Evolutionary conservation across 1,140 invertebrate species (phyloP).

Genomic region (Euura lappo): DNA sequence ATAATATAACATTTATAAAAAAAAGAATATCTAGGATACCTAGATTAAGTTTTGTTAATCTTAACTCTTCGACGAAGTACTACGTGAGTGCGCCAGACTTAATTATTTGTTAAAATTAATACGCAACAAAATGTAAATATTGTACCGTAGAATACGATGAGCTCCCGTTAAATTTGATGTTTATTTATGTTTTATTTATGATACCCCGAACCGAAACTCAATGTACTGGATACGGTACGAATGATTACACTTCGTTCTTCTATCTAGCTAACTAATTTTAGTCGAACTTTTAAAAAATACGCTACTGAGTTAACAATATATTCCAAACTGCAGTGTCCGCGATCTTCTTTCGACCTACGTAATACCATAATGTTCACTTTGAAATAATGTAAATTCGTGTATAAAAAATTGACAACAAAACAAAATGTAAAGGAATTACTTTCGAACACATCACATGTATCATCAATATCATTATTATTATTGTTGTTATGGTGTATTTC

Average conservation of each 20-base stretch:
- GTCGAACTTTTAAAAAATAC: constrained; percentile 19
- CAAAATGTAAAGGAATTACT: constrained; percentile 1
- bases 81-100: constrained; percentile 25
- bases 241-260: constrained; percentile 4
- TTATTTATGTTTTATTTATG: constrained; percentile 13
- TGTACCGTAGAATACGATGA: background rate
- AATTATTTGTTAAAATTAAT: constrained; percentile 28
- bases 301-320: background rate
- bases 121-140: constrained; percentile 2
- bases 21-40: constrained; percentile 34
- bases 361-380: background rate
- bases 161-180: constrained; percentile 4
- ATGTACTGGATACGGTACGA: background rate
- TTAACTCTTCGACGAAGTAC: constrained; percentile 30
- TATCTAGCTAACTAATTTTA: constrained; percentile 23
- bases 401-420: background rate
- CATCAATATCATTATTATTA: background rate
- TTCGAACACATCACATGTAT: constrained; percentile 2
- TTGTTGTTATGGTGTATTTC: background rate
- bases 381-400: background rate
- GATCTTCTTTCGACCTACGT: background rate
- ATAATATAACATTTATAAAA: constrained; percentile 42
- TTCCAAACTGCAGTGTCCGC: background rate
- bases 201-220: constrained; percentile 35
- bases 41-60: constrained; percentile 34